Evolutionary conservation across 2,797 vertebrate genomes (phyloP).

Genomic region (Channallabes apus): DNA sequence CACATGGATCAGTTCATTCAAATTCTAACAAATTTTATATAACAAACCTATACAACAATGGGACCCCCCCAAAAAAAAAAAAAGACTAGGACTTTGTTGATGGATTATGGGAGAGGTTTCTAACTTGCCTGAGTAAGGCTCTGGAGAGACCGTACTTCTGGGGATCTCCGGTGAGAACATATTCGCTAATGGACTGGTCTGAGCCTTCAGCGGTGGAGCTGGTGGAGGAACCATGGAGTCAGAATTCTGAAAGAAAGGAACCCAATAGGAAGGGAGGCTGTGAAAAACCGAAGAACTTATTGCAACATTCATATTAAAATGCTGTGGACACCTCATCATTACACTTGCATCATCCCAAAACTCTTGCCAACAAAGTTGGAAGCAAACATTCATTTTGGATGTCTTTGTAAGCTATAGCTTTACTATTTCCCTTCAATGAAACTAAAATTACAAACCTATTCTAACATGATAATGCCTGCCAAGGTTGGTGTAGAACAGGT

Average conservation of each 20-base stretch:
- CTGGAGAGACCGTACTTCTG: constrained; percentile 65
- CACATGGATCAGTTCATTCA: constrained; percentile 1
- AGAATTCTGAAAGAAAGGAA: constrained; percentile 60
- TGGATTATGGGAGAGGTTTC: not conserved
- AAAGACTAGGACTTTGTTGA: not conserved
- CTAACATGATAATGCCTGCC: not conserved
- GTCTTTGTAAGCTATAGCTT: not conserved
- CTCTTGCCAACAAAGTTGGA: not conserved
- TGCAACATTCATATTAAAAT: not conserved
- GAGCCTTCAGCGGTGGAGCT: constrained; percentile 80
- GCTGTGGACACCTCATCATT: not conserved
- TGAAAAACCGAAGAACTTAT: not conserved
- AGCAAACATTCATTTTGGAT: not conserved
- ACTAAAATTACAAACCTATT: not conserved
- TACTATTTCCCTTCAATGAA: not conserved
- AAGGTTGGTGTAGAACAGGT: not conserved
- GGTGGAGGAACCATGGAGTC: constrained; percentile 78
- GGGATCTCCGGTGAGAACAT: constrained; percentile 85
- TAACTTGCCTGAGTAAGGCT: constrained; percentile 46
- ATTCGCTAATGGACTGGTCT: constrained; percentile 85
- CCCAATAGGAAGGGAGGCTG: not conserved
- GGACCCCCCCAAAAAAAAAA: not conserved
- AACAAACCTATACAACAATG: not conserved
- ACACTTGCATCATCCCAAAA: not conserved
- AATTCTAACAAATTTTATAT: not conserved